A percentile compares a stretch with the other conserved stretches of the same genome.
phyloP scores from a whole-genome alignment of 2,113 vertebrate genomes.

The Plecotus auritus region DNA sequence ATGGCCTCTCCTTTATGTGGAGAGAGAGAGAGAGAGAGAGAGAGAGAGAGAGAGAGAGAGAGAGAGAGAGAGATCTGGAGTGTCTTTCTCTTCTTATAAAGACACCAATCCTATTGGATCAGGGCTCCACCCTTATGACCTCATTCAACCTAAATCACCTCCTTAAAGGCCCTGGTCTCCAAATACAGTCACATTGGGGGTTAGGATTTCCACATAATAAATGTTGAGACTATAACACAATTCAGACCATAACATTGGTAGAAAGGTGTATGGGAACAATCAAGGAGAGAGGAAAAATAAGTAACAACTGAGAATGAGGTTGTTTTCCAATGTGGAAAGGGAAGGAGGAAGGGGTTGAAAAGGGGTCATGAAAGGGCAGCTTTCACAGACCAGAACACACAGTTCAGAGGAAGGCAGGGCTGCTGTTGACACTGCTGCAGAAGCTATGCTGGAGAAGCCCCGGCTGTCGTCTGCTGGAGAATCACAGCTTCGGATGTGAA shows the following conservation, averaged over 20 bases:
- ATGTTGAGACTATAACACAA: not conserved
- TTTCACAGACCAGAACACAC: not conserved
- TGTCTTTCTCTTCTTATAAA: not conserved
- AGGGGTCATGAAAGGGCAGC: fast-evolving
- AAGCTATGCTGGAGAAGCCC: not conserved
- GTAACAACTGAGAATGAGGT: not conserved
- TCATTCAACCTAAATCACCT: not conserved
- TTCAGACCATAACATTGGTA: not conserved
- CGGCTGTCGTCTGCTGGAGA: not conserved
- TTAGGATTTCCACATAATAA: not conserved
- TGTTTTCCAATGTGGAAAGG: not conserved
- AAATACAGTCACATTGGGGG: not conserved
- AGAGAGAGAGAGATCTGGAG: not conserved
- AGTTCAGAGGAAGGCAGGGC: not conserved
- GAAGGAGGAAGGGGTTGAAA: not conserved
- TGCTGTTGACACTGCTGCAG: not conserved
- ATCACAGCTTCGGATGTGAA: not conserved
- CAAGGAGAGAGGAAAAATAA: not conserved
- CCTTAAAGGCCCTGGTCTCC: not conserved
- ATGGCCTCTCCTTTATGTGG: not conserved
- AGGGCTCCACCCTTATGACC: not conserved
- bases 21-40: not conserved
- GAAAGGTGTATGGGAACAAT: not conserved
- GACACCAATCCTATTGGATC: not conserved
- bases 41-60: not conserved